These are phyloP conservation scores for Lepidocyrtinus sp. DNA, from an alignment of 2,888 invertebrate species.

Conservation along the genomic window DNA sequence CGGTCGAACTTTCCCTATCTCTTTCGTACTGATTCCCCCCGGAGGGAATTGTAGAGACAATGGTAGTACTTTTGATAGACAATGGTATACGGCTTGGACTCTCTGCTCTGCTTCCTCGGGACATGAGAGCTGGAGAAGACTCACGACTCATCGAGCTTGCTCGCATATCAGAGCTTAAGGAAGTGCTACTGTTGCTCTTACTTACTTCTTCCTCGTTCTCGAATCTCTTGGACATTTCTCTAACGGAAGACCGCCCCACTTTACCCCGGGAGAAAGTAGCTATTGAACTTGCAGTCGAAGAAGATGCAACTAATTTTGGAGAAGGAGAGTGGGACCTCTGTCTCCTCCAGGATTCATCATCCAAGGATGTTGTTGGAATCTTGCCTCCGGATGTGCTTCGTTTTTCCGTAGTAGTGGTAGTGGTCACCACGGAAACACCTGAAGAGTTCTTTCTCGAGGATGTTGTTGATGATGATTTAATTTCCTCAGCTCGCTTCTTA, in stretches of 20 bases:
- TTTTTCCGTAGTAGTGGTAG: conserved; percentile 13
- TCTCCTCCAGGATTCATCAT: conserved; percentile 59
- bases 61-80: conserved; percentile 44
- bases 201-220: conserved; percentile 42
- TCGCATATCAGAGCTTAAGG: conserved; percentile 26
- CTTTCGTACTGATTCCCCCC: conserved; percentile 1
- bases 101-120: conserved; percentile 38
- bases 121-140: conserved; percentile 22
- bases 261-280: conserved; percentile 65
- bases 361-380: conserved; percentile 29
- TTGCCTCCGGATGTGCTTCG: conserved; percentile 28
- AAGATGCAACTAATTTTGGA: conserved; percentile 28
- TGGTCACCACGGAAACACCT: not conserved
- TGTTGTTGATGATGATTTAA: not conserved
- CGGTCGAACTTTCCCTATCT: conserved; percentile 8
- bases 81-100: conserved; percentile 59
- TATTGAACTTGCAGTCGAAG: conserved; percentile 37
- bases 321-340: conserved; percentile 49
- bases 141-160: conserved; percentile 14
- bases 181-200: conserved; percentile 36
- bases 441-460: not conserved
- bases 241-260: conserved; percentile 68
- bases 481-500: not conserved
- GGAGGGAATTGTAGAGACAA: not conserved
- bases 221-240: conserved; percentile 68